Percentiles rank a stretch among this genome's conserved stretches.
phyloP scores from a whole-genome alignment of 2,888 invertebrate genomes.

The Gisinianus flammeolus region DNA sequence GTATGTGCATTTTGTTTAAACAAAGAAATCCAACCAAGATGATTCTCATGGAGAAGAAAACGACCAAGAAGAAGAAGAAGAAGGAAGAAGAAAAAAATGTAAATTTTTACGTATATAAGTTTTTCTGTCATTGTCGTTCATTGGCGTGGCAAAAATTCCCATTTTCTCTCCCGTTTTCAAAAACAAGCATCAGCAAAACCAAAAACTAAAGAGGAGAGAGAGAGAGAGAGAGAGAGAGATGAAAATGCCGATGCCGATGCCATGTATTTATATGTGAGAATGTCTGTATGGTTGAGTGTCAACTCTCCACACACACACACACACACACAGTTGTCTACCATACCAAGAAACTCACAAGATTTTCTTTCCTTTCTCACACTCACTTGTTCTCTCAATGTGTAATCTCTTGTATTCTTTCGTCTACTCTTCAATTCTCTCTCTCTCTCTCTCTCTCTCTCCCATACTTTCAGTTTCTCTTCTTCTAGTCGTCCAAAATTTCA shows the following conservation, averaged over 20 bases:
- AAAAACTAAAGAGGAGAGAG: background rate
- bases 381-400: background rate
- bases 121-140: background rate
- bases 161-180: background rate
- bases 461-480: background rate
- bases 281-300: background rate
- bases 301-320: background rate
- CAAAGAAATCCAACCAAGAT: too few species aligned
- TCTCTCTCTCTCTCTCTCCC: background rate
- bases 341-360: background rate
- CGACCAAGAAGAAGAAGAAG: background rate
- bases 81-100: background rate
- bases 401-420: background rate
- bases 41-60: too few species aligned
- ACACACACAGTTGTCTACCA: background rate
- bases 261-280: background rate
- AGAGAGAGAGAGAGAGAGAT: background rate
- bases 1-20: too few species aligned
- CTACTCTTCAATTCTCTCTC: background rate
- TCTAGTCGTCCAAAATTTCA: background rate
- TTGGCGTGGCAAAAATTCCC: constrained; percentile 19
- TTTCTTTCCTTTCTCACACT: background rate
- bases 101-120: background rate
- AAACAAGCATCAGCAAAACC: constrained; percentile 20
- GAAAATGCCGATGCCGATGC: constrained; percentile 5